phyloP scores from a whole-genome alignment of 2,113 vertebrate genomes.

The Brachyhypopomus occidentalis region DNA sequence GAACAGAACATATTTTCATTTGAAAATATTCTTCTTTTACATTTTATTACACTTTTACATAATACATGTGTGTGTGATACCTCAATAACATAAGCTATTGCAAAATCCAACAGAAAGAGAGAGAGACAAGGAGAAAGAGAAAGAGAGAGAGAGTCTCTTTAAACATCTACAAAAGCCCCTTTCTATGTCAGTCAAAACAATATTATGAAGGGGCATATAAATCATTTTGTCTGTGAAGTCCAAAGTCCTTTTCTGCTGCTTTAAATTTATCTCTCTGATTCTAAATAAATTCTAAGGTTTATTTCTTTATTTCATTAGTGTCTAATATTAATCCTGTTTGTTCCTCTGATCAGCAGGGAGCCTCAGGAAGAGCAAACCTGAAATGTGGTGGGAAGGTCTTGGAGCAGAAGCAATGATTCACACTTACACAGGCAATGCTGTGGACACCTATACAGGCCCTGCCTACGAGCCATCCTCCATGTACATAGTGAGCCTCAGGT shows the following conservation, averaged over 20 bases:
- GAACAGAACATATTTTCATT: not conserved
- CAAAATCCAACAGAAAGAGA: not conserved
- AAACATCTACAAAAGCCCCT: no score
- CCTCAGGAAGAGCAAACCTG: constrained; percentile 73
- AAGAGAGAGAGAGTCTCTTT: not conserved
- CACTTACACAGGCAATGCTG: constrained; percentile 78
- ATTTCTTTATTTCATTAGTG: not conserved
- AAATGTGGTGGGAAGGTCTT: constrained; percentile 75
- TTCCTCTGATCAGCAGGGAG: constrained; percentile 65
- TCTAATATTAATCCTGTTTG: constrained; percentile 3
- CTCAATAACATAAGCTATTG: not conserved
- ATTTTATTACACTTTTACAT: no score
- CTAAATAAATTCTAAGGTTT: constrained; percentile 56
- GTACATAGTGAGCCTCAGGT: constrained; percentile 81
- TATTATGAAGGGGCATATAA: constrained; percentile 63
- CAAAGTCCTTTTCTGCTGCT: constrained; percentile 53
- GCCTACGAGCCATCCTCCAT: constrained; percentile 71
- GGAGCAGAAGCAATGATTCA: constrained; percentile 75
- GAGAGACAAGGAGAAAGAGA: not conserved
- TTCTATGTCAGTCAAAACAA: constrained; percentile 46
- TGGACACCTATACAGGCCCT: constrained; percentile 78
- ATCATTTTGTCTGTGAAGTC: constrained; percentile 69
- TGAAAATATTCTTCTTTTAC: no score
- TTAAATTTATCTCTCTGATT: constrained; percentile 77
- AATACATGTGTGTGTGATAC: not conserved